Conservation (phyloP, 2,797 vertebrate genomes). For the Carcharodon carcharias region DNA sequence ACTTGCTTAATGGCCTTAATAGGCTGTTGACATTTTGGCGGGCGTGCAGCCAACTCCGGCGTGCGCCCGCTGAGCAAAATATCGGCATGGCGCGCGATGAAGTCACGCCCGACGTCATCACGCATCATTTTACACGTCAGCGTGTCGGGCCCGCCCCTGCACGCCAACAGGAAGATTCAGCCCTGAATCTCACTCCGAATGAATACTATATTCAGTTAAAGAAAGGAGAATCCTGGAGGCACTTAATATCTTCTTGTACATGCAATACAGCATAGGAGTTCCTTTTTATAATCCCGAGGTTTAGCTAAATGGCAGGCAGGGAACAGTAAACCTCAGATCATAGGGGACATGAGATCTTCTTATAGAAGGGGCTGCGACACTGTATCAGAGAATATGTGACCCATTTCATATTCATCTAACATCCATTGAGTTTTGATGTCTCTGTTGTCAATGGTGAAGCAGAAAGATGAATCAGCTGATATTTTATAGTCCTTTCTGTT, state of each 20-base stretch:
- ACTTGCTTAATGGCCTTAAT: too few relatives aligned
- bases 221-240: not conserved
- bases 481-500: not conserved
- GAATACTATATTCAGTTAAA: not conserved
- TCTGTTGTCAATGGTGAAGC: not conserved
- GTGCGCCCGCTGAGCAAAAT: too few relatives aligned
- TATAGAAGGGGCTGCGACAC: not conserved
- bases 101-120: too few relatives aligned
- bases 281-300: not conserved
- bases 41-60: too few relatives aligned
- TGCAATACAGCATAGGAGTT: not conserved
- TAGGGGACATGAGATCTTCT: not conserved
- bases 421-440: too few relatives aligned
- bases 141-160: too few relatives aligned
- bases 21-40: too few relatives aligned
- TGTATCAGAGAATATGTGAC: not conserved
- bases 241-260: not conserved
- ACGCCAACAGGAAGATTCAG: too few relatives aligned
- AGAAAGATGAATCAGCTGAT: not conserved
- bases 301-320: not conserved
- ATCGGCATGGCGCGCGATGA: too few relatives aligned
- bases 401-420: too few relatives aligned
- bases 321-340: not conserved
- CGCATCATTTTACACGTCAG: too few relatives aligned
- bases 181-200: not conserved